These are phyloP conservation scores for Bombus pascuorum DNA, from an alignment of 1,140 invertebrate species.

Conservation along the genomic window DNA sequence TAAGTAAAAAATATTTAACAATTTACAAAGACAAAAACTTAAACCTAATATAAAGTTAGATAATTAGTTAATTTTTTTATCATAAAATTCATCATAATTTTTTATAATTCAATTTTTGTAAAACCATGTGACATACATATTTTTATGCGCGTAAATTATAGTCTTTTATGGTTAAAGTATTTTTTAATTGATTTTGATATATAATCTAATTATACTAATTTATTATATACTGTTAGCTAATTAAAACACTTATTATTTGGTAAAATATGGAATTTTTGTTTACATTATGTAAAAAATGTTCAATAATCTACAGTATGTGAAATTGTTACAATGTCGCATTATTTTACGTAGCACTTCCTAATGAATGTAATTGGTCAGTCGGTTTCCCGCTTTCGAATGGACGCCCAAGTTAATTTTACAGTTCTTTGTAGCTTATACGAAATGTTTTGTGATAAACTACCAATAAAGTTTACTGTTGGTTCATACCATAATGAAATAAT, in stretches of 20 bases:
- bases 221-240: background rate
- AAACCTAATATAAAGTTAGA: background rate
- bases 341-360: background rate
- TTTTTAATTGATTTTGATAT: background rate
- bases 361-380: conserved; percentile 31
- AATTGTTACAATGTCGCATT: background rate
- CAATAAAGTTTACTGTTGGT: conserved; percentile 4
- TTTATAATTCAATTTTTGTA: background rate
- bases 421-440: conserved; percentile 13
- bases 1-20: background rate
- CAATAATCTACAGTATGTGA: background rate
- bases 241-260: background rate
- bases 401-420: conserved; percentile 20
- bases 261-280: background rate
- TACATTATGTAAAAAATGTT: background rate
- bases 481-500: conserved; percentile 14
- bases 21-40: background rate
- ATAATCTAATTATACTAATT: background rate
- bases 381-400: conserved; percentile 58
- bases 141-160: background rate
- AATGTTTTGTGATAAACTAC: conserved; percentile 42
- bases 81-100: background rate
- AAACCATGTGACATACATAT: background rate
- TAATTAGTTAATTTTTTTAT: background rate
- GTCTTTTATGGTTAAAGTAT: background rate